Evolutionary conservation across 2,888 invertebrate species (phyloP).

Genomic region (Tuta absoluta): DNA sequence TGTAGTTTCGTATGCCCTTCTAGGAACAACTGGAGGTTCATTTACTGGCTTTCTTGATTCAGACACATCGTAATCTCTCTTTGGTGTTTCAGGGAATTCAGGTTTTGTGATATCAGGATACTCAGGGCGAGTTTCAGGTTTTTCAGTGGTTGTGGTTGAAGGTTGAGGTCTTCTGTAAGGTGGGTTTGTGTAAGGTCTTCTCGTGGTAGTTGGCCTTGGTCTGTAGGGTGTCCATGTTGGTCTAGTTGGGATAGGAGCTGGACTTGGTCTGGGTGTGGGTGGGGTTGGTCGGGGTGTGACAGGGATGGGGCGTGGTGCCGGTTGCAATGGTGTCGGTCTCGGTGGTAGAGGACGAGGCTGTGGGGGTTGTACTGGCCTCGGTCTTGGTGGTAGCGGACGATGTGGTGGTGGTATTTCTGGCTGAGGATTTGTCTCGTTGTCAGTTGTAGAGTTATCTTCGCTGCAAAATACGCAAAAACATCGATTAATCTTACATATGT

Average conservation of each 20-base stretch:
- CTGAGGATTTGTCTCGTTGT: not conserved
- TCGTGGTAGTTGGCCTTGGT: constrained; percentile 35
- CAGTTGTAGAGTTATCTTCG: constrained; percentile 23
- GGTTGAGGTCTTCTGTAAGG: constrained; percentile 30
- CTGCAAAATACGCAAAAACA: constrained; percentile 19
- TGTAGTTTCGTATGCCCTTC: constrained; percentile 8
- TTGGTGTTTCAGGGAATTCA: not conserved
- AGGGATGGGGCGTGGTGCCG: not conserved
- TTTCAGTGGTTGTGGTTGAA: not conserved
- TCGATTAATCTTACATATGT: not conserved
- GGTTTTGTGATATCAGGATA: not conserved
- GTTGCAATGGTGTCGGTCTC: constrained; percentile 10
- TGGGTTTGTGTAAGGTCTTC: constrained; percentile 38
- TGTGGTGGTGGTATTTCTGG: constrained; percentile 1
- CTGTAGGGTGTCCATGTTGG: constrained; percentile 3
- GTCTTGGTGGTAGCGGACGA: not conserved
- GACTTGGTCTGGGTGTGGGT: not conserved
- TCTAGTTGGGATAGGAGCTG: not conserved
- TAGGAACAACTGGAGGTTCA: constrained; percentile 10
- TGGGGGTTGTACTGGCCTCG: not conserved
- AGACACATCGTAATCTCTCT: not conserved
- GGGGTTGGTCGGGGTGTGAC: constrained; percentile 15
- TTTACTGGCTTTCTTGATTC: not conserved
- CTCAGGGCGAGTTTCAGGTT: not conserved
- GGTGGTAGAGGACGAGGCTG: not conserved